Base-by-base conservation (phyloP, 2,888 invertebrate species). In the Eupithecia vulgata region DNA sequence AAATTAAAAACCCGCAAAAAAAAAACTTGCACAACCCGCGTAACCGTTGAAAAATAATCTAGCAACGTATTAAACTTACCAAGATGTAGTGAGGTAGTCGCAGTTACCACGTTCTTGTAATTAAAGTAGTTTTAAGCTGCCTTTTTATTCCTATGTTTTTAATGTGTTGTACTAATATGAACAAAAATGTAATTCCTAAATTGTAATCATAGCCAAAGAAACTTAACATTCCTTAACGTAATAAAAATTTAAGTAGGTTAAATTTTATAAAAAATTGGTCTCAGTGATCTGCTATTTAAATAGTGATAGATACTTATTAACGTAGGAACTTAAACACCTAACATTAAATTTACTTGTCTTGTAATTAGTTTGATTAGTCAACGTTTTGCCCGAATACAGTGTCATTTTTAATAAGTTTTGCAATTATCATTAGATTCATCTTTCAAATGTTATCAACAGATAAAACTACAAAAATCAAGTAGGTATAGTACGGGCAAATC, bases 191-290 rank as follows among this genome's bases (percentile, higher is more conserved):
- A 6, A 61, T 17, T 30, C 17, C 17, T 52, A 45, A 52, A 64
- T 52, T 59, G 13, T 59, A 61, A 61, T 73, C 40, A 67, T 71
- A 70, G 42, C 81, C 81, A 82, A 82, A 82, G 80, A 81, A 74
- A 75, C 59, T 62, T 67, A 75, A 57, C 75, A 81, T 79, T 81
- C 78, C 76, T 35, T 70, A 34, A 61, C 3, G 48, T 52, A n/a
- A 52, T 52, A 52, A 2, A 10, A 1, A 15, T 3, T 45, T 4
- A 52, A 4, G 30, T 30, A 30, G 30, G 30, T 10, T 8, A 10
- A 52, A 52, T 10, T 52, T 17, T 15, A 30, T 21, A 30, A 59
- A 30, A 61, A 34, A 0, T 34, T 61, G 25, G 25, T 17, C 34
- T 61, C 34, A 17, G 21, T 8, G 34, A 61, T 17, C 30, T n/a